Percentiles rank a stretch among this genome's conserved stretches.
Conservation (phyloP, 1,140 invertebrate species). For the Drosophila ambigua region DNA sequence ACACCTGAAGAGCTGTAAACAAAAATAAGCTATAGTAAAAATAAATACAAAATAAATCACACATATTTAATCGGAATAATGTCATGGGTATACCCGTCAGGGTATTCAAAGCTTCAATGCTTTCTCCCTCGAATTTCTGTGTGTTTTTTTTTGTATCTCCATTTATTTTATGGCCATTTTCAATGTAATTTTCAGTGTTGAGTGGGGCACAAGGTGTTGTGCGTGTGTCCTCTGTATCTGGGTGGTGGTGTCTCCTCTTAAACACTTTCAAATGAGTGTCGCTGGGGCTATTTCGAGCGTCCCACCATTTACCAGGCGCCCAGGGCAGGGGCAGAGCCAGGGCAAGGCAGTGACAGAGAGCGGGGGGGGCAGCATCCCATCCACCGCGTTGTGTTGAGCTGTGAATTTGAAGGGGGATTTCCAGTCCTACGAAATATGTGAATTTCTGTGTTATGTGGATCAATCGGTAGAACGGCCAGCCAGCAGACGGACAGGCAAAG, state of each 20-base stretch:
- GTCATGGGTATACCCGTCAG: no score
- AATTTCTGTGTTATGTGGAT: conserved; percentile 20
- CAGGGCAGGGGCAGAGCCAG: background rate
- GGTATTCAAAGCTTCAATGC: background rate
- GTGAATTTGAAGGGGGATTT: conserved; percentile 20
- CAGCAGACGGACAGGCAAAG: conserved; percentile 5
- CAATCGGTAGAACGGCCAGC: conserved; percentile 8
- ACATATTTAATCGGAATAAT: no score
- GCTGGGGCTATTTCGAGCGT: conserved; percentile 61
- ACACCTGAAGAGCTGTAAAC: no score
- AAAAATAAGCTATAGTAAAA: no score
- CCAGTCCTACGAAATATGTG: conserved; percentile 4
- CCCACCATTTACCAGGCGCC: conserved; percentile 1
- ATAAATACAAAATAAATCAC: no score
- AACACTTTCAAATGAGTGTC: conserved; percentile 76
- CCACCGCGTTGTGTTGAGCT: conserved; percentile 23
- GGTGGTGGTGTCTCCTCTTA: conserved; percentile 48
- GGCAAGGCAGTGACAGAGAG: no score
- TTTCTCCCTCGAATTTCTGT: conserved; percentile 15
- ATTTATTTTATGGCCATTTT: conserved; percentile 68
- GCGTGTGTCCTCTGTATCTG: conserved; percentile 37
- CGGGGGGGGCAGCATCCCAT: no score
- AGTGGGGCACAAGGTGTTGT: conserved; percentile 69
- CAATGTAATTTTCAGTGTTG: conserved; percentile 76
- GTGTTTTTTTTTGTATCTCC: conserved; percentile 40